Base-by-base conservation (phyloP, 2,113 vertebrate species). In the Daboia siamensis region DNA sequence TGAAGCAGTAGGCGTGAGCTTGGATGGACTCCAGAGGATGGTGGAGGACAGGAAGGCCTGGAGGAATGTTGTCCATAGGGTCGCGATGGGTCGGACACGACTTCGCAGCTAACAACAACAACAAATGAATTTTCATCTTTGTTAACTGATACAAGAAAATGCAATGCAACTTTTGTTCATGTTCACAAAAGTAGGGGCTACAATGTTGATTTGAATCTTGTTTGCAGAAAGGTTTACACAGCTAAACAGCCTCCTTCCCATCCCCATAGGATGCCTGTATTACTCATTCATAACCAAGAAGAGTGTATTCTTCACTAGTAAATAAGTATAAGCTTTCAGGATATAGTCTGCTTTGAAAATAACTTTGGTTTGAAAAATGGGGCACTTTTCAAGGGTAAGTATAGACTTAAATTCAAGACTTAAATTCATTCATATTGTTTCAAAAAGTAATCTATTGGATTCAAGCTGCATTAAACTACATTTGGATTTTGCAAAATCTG, bases 401-500 rank as follows among this genome's bases (percentile, higher is more conserved):
- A 46, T 29, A 10, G 11, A 33, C 17, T 56, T 61, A 61, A 61
- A 61, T 61, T 61, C 57, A 61, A 61, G 57, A 10, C 57, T 61
- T n/a, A 52, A 5, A 29, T 33, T 12, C 29, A 87, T 92, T 92
- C 51, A 55, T 54, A 87, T 26, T 26, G 51, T 52, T 29, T 88
- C 87, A 85, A 90, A 54, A 89, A 80, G 86, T 57, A n/a, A 92
- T 93, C 95, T 80, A 33, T 94, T 91, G 91, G 54, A 91, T 93
- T 91, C 17, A 0, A 48, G 90, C 90, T 93, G 94, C 93, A 90
- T 94, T 95, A 95, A 97, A 95, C 94, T 92, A 59, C 90, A 56
- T 90, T 91, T 95, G 95, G 96, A 97, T 97, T 95, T 93, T 92
- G 44, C 1, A 51, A 96, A 97, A 97, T 94, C 86, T 93, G 6